Percentiles rank a stretch among this genome's conserved stretches.
These are phyloP conservation scores for Calameuta pallipes DNA, from an alignment of 2,888 invertebrate genomes.

Conservation along the genomic window DNA sequence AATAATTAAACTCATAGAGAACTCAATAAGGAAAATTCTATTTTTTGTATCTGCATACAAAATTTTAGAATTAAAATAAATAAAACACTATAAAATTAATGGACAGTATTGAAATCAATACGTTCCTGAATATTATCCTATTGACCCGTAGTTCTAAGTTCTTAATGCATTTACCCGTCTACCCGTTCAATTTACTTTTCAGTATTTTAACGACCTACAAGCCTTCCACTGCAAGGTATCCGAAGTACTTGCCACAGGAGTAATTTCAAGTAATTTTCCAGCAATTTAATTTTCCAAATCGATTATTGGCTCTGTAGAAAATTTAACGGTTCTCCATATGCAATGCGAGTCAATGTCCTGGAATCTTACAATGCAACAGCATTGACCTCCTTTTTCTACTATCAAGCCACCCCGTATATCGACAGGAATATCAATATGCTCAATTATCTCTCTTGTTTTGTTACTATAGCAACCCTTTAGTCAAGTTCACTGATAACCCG, in stretches of 20 bases:
- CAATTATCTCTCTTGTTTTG: constrained; percentile 36
- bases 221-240: background rate
- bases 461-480: constrained; percentile 42
- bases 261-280: background rate
- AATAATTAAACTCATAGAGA: background rate
- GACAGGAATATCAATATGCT: constrained; percentile 4
- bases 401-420: background rate
- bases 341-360: background rate
- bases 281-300: background rate
- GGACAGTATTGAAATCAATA: background rate
- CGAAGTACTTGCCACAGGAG: background rate
- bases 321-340: background rate
- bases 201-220: background rate
- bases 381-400: background rate
- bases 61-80: background rate
- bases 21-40: background rate
- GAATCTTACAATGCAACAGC: background rate
- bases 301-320: background rate
- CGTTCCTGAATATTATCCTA: background rate
- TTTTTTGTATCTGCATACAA: background rate
- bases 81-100: background rate
- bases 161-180: background rate
- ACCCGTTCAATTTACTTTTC: background rate
- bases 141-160: background rate
- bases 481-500: constrained; percentile 11